Base-by-base conservation (phyloP, 2,888 invertebrate species). In the Diplazon laetatorius region DNA sequence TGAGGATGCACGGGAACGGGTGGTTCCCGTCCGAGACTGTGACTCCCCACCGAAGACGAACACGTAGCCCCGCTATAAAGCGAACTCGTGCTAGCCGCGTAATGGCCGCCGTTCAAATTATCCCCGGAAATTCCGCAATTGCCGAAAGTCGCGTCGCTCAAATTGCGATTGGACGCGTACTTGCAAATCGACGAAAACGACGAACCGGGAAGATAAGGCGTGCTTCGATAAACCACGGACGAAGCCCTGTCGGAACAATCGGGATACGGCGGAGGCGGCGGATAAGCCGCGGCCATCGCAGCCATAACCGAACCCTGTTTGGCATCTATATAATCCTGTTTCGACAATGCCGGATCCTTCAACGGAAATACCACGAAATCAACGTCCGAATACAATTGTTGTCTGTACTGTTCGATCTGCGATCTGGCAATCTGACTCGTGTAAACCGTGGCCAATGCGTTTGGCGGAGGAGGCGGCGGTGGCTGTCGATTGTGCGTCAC, bases 321-420 rank as follows among this genome's bases (percentile, higher is more conserved):
- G 65, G 97, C 96, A 87, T 97, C 97, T 83, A 97, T 93, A 91
- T 97, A 97, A 89, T 97, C 97, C 90, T 97, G 97, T 88, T 97
- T 96, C 81, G 97, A 97, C 55, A 97, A 94, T 0, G 96, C 95
- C 9, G 97, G 97, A 91, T 97, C 97, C 91, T 97, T 97, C 79
- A 97, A 91, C 0, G 97, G 97, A 87, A 97, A 97, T 89, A 97
- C 96, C 6, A 97, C 97, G 87, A 97, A 97, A 91, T 97, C 97
- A 2, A 97, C 96, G 87, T 97, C 97, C 78, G 97, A 97, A 86
- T 96, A 97, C 72, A 97, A 93, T 88, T 97, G 97, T 87, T 97
- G 96, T 85, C 97, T 96, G 86, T 97, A 97, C 87, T 96, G 95
- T 81, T 97, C 96, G 78, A 97, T 95, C 88, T 97, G 97, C 22